phyloP scores from a whole-genome alignment of 2,888 invertebrate genomes.

The Electrophaes corylata region DNA sequence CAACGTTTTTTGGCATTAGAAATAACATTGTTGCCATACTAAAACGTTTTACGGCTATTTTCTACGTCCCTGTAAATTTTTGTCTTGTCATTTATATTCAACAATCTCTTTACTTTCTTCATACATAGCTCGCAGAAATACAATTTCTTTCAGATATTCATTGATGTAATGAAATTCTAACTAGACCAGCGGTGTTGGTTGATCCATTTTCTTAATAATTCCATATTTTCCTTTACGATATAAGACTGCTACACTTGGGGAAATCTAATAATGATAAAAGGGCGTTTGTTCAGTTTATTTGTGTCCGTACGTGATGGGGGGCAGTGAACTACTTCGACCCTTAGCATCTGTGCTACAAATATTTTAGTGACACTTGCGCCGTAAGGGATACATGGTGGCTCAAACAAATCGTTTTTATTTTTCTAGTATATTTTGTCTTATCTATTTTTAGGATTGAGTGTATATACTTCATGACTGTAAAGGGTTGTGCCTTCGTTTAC shows the following conservation, averaged over 20 bases:
- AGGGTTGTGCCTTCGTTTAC: too few relatives aligned
- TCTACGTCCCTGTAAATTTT: neutral
- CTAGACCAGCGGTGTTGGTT: conserved; percentile 15
- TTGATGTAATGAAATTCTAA: conserved; percentile 42
- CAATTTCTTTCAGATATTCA: conserved; percentile 6
- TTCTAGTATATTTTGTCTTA: neutral
- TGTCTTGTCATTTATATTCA: neutral
- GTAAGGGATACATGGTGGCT: conserved; percentile 20
- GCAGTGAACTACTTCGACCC: conserved; percentile 47
- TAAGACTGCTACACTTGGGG: conserved; percentile 24
- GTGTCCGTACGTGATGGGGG: conserved; percentile 43
- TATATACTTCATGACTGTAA: too few relatives aligned
- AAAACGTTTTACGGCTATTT: neutral
- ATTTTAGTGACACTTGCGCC: conserved; percentile 53
- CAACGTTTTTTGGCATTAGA: neutral
- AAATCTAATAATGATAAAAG: conserved; percentile 39
- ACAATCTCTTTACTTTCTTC: neutral
- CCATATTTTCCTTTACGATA: conserved; percentile 33
- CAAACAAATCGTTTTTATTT: neutral
- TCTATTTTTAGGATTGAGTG: neutral
- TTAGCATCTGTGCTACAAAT: conserved; percentile 58
- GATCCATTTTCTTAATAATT: conserved; percentile 25
- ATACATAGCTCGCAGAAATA: neutral
- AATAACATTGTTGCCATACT: neutral
- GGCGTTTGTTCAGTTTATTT: conserved; percentile 34